Evolutionary conservation across 2,797 vertebrate species (phyloP), one percentile per base, ranked within the genome.

Genomic region (Microctenopoma lineatum): DNA sequence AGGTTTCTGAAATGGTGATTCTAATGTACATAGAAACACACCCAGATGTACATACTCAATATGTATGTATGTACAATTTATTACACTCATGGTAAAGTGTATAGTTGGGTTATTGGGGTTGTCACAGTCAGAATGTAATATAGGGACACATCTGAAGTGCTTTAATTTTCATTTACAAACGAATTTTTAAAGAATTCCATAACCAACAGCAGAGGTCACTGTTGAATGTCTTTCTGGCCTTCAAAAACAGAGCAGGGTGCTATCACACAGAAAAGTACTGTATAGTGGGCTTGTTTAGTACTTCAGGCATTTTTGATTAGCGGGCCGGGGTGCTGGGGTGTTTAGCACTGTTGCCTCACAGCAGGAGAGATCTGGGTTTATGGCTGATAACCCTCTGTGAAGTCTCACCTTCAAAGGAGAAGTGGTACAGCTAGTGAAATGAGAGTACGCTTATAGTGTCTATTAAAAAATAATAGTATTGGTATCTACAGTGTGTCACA

Each of bases 191-290:
- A 21, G 2, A 21, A 21, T 46, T 18, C 32, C 0, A 48, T 4
- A 41, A 4, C 36, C 9, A 72, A 70, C 93, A 93, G 85, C 87
- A 93, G 93, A 92, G 88, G 93, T 80, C 90, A 64, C 62, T 90
- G 77, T 90, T 91, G 88, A 34, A 87, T 84, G 39, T 59, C 9
- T 54, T 81, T 82, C 7, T 32, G 25, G 58, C 51, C 45, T 36
- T 16, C 4, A 46, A 16, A 13, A 48, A 34, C 21, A 5, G 13
- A 63, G 8, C 25, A 16, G 39, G 21, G 6, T 6, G 4, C 34
- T 38, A 4, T 41, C 44, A 16, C 3, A 36, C 4, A 25, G 7
- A 21, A 18, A 11, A 8, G 16, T 44, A 44, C 16, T 9, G 7
- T 44, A 7, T 18, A 7, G 56, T 11, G 21, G 6, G 18, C 7